Evolutionary conservation across 2,888 invertebrate genomes (phyloP).

Genomic region (Polyommatus iphigenia): DNA sequence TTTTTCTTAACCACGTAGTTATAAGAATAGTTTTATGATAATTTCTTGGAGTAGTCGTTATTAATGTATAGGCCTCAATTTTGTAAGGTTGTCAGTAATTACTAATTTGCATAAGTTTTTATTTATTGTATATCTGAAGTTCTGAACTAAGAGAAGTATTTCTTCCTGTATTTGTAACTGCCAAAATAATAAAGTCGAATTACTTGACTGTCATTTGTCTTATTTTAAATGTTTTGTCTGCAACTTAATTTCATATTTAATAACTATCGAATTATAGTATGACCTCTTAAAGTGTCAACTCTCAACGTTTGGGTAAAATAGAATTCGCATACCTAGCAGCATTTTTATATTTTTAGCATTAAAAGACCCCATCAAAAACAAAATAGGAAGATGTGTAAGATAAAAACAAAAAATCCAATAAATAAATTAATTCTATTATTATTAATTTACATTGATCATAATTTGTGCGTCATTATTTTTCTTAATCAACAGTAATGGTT

Average conservation of each 20-base stretch:
- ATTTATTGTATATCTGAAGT: not conserved
- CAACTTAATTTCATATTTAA: not conserved
- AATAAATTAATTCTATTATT: too few relatives aligned
- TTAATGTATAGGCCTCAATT: not conserved
- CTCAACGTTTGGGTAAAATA: too few relatives aligned
- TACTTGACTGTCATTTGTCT: not conserved
- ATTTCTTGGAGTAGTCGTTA: not conserved
- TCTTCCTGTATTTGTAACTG: not conserved
- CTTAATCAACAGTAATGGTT: too few relatives aligned
- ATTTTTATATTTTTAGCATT: too few relatives aligned
- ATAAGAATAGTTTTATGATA: not conserved
- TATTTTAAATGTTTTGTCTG: not conserved
- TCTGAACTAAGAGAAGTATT: not conserved
- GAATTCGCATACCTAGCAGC: too few relatives aligned
- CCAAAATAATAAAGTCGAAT: constrained; percentile 9
- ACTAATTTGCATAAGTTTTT: constrained; percentile 12
- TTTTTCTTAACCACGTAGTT: not conserved
- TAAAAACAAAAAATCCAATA: too few relatives aligned
- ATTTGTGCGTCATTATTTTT: too few relatives aligned
- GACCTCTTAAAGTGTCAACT: too few relatives aligned
- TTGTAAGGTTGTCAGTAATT: not conserved
- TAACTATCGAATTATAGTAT: too few relatives aligned
- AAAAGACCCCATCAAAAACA: too few relatives aligned
- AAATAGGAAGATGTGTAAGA: too few relatives aligned
- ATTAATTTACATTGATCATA: too few relatives aligned